Evolutionary conservation across 2,888 invertebrate genomes (phyloP), one percentile per base, ranked within the genome.

Genomic region (Eupsilia transversa): DNA sequence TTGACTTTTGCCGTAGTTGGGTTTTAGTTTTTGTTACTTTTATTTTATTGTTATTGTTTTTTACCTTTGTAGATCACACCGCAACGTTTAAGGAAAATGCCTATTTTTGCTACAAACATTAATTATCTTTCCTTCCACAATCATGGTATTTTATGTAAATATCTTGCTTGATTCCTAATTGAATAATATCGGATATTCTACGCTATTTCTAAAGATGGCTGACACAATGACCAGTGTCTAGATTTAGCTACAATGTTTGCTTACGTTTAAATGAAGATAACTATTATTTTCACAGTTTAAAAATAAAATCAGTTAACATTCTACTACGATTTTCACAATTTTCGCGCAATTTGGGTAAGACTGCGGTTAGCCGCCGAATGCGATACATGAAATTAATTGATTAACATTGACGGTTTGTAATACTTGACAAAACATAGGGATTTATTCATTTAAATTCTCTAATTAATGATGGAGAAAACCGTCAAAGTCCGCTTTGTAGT

Each of bases 121-220:
- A 33, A 14, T 43, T 41, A 65, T 41, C 12, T 17, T 41, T 57
- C 14, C 20, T 56, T 56, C n/a, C n/a, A 35, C 20, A 43, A 33
- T 33, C 17, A 20, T 20, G 1, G 10, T 10, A 5, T 41, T 33
- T 57, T 49, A 67, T 5, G 14, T n/a, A 27, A 46, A 41, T 5
- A 33, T 56, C 35, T 54, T 35, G 17, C 49, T 38, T 30, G 12
- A 49, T 38, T 46, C 1, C 10, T 46, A 7, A 38, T n/a, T 14
- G 17, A 65, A 74, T 38, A 38, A 33, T 43, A 5, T n/a, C 0
- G 0, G 38, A 14, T 6, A 23, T 17, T 12, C 5, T 23, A 35
- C 6, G 20, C n/a, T 49, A 35, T 65, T 74, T 74, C 7, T 2
- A 65, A 75, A 52, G 14, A 14, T 27, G 12, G 2, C 38, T 41